These are phyloP conservation scores for Pseudolaguvia tuberculata DNA, from an alignment of 2,113 vertebrate species.

Conservation along the genomic window DNA sequence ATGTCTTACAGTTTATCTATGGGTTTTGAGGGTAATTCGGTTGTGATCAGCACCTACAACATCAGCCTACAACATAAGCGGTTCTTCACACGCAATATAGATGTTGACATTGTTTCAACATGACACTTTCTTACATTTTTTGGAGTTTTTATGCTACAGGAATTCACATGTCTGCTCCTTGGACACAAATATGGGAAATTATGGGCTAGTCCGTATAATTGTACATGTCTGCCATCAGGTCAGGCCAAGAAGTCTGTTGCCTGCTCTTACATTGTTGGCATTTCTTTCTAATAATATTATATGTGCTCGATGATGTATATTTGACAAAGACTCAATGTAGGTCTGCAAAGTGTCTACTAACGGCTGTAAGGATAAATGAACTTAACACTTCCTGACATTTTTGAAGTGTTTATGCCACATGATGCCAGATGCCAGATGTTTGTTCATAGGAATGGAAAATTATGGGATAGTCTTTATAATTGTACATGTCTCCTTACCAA, in stretches of 20 bases:
- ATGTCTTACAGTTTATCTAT: not conserved
- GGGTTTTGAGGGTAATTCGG: slow-evolving; percentile 10
- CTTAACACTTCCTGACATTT: not conserved
- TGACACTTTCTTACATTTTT: not conserved
- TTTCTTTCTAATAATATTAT: no score
- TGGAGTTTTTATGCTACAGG: not conserved
- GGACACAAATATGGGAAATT: not conserved
- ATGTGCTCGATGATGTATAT: no score
- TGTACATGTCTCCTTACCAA: not conserved
- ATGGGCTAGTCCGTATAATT: not conserved
- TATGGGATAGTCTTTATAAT: not conserved
- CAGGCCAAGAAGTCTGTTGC: no score
- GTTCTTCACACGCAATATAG: slow-evolving; percentile 25
- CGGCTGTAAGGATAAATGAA: no score
- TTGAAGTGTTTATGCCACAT: not conserved
- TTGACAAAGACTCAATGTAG: no score
- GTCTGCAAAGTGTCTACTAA: no score
- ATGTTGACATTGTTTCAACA: slow-evolving; percentile 15
- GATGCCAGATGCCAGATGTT: not conserved
- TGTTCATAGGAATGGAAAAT: not conserved
- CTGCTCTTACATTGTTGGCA: no score
- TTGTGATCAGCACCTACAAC: slow-evolving; percentile 25
- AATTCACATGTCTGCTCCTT: not conserved
- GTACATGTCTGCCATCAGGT: not conserved
- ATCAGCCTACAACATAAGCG: not conserved